These are phyloP conservation scores for Isoperla grammatica DNA, from an alignment of 2,888 invertebrate species.

Conservation along the genomic window DNA sequence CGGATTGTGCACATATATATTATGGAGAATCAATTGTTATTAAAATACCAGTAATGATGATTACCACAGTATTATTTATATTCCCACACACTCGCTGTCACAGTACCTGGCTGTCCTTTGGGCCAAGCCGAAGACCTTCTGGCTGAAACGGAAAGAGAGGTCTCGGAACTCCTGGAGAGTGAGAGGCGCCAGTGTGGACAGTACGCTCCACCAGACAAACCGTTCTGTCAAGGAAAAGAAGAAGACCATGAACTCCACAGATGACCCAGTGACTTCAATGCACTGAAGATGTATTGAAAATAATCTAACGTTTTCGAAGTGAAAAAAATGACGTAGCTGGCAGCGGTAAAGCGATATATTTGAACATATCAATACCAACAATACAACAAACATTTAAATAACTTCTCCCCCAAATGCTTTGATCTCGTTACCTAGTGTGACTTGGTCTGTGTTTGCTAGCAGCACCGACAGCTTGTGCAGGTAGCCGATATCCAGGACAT, in stretches of 20 bases:
- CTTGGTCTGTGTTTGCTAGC: slow-evolving; percentile 24
- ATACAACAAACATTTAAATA: no score
- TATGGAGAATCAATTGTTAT: no score
- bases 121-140: slow-evolving; percentile 29
- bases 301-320: no score
- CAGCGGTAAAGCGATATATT: no score
- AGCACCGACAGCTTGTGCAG: slow-evolving; percentile 28
- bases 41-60: no score
- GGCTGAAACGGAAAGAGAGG: slow-evolving; percentile 29
- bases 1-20: no score
- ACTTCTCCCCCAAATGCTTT: no score
- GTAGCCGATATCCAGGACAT: slow-evolving; percentile 29
- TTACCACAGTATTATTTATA: no score
- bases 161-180: slow-evolving; percentile 31
- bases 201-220: slow-evolving; percentile 33
- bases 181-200: slow-evolving; percentile 30
- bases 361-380: no score
- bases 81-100: no score
- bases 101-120: slow-evolving; percentile 25
- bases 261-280: background rate
- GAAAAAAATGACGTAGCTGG: no score
- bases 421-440: slow-evolving; percentile 23
- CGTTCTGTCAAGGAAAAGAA: slow-evolving; percentile 30
- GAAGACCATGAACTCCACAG: background rate
- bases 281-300: no score